Base-by-base conservation (phyloP, 1,140 invertebrate species). In the Saccostrea echinata region DNA sequence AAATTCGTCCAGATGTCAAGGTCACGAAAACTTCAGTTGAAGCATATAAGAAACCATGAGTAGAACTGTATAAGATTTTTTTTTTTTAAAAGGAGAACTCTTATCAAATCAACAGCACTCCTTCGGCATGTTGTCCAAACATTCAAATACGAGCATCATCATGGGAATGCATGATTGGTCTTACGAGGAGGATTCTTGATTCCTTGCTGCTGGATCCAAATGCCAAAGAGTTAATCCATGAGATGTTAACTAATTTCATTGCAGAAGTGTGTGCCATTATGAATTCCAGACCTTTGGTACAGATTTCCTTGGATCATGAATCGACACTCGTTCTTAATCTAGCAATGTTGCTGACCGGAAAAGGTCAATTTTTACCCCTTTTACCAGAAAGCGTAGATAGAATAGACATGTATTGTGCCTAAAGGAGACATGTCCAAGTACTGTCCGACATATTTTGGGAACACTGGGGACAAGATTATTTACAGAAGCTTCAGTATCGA, bases 351-450 rank as follows among this genome's bases (percentile, higher is more conserved):
- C 51, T 91, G 1, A 89, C 88, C 21, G 71, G 76, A 64, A 90
- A 90, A 81, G 27, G 24, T 21, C 27, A 27, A 8, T 12, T 55
- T 16, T 18, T 30, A 18, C 18, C 27, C 1, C 16, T 21, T 35
- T 86, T 57, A 24, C 27, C 13, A n/a, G 12, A 27, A 11, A 21
- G 51, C 16, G 18, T 64, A 27, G 24, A 35, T 13, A 13, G 85
- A 9, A 86, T 57, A 53, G 88, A 88, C 0, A 88, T 91, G 21
- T 64, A 90, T 52, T n/a, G 27, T 0, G 12, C 85, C 18, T 80
- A 87, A 18, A 90, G 90, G 90, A 89, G 86, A 51, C 84, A 88
- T 55, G 88, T 87, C 1, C 90, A 91, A 64, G 64, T 88, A 13
- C 52, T 90, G 1, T 21, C 90, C 9, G 82, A 91, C 53, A 82